Percentiles rank a stretch among this genome's conserved stretches.
Conservation (phyloP, 2,888 invertebrate species). For the Melieria picta region DNA sequence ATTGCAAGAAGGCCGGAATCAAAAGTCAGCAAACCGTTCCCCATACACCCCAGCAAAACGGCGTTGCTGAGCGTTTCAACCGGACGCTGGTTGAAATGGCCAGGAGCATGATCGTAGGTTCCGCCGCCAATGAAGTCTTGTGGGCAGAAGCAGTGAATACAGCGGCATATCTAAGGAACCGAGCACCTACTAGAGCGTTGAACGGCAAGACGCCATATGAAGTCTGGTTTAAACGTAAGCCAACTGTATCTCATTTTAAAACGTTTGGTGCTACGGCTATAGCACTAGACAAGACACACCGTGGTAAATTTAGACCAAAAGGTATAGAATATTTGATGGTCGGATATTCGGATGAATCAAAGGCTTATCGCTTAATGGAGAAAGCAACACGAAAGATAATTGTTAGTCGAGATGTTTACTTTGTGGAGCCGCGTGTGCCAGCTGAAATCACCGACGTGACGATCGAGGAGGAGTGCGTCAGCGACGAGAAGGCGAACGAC, state of each 20-base stretch:
- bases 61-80: slow-evolving; percentile 42
- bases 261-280: slow-evolving; percentile 31
- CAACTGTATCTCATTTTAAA: slow-evolving; percentile 33
- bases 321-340: slow-evolving; percentile 12
- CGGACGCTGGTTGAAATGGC: slow-evolving; percentile 47
- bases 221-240: slow-evolving; percentile 40
- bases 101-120: slow-evolving; percentile 46
- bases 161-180: slow-evolving; percentile 39
- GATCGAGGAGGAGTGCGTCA: neutral
- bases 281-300: slow-evolving; percentile 28
- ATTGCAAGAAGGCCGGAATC: slow-evolving; percentile 24
- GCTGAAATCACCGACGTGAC: neutral
- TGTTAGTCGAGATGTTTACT: slow-evolving; percentile 25
- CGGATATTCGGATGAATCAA: slow-evolving; percentile 19
- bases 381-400: slow-evolving; percentile 10
- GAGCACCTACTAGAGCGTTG: slow-evolving; percentile 38
- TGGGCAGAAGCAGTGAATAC: slow-evolving; percentile 41
- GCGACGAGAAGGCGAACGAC: neutral
- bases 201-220: slow-evolving; percentile 39
- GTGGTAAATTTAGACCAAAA: slow-evolving; percentile 3
- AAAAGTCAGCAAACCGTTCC: slow-evolving; percentile 25
- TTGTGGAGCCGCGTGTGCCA: neutral
- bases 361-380: slow-evolving; percentile 29
- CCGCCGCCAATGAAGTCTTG: slow-evolving; percentile 43
- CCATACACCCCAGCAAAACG: slow-evolving; percentile 45